These are phyloP conservation scores for Chelonus insularis DNA, from an alignment of 1,140 invertebrate genomes.

Conservation along the genomic window DNA sequence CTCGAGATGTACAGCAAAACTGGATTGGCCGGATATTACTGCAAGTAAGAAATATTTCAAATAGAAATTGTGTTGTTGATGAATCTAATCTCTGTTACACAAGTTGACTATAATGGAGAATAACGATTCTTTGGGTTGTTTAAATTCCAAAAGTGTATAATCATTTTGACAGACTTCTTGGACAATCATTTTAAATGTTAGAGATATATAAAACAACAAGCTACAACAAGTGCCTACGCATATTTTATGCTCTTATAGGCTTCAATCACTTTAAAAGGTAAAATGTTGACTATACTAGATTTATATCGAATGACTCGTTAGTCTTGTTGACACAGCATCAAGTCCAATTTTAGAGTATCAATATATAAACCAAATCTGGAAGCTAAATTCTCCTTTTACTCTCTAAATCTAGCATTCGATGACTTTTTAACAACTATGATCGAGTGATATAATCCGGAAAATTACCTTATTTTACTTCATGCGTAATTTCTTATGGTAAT, in stretches of 20 bases:
- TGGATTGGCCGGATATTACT: slow-evolving; percentile 16
- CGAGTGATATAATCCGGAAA: slow-evolving; percentile 23
- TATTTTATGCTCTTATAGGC: not conserved
- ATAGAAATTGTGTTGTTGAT: slow-evolving; percentile 5
- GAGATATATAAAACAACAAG: not conserved
- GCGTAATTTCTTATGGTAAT: slow-evolving; percentile 24
- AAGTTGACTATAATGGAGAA: slow-evolving; percentile 4
- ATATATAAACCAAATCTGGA: slow-evolving; percentile 8
- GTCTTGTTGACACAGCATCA: slow-evolving; percentile 21
- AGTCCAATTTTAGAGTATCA: slow-evolving; percentile 21
- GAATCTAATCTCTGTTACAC: slow-evolving; percentile 7
- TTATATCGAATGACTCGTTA: slow-evolving; percentile 17
- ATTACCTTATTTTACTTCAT: slow-evolving; percentile 10
- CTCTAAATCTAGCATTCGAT: not conserved
- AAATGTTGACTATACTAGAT: slow-evolving; percentile 18
- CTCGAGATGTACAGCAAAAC: slow-evolving; percentile 14
- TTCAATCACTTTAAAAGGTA: slow-evolving; percentile 18
- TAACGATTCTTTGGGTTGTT: not conserved
- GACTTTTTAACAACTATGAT: not conserved
- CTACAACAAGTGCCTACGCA: slow-evolving; percentile 10
- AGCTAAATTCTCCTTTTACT: not conserved
- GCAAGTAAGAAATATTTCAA: not conserved
- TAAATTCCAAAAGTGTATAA: not conserved
- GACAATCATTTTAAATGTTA: not conserved
- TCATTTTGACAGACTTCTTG: slow-evolving; percentile 1